Base-by-base conservation (phyloP, 1,140 invertebrate species). In the Druon quercuslanigerum region DNA sequence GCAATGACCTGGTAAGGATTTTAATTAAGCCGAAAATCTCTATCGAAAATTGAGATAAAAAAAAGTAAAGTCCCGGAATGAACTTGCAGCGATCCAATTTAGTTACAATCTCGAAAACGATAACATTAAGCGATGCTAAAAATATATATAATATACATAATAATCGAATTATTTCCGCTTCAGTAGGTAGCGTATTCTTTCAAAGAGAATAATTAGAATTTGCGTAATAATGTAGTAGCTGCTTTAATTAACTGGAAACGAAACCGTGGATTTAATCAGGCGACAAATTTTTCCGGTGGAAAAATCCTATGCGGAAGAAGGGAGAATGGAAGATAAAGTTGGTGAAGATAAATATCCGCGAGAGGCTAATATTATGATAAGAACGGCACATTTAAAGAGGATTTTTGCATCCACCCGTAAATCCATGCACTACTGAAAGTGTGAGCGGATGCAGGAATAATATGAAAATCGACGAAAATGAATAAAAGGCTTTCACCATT, bases 281-380 rank as follows among this genome's bases (percentile, higher is more conserved):
- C 14, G 60, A 13, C n/a, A 66, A 66, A 46, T 66, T 66, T 20
- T 40, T 40, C 33, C 14, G n/a, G 33, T 33, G 60, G 25, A 40
- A 66, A 33, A 66, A 66, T 40, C 20, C 25, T 25, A 25, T 40
- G n/a, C 60, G 8, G 16, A 66, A 66, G 40, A 11, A 66, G 14
- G 2, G 14, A 66, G 33, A 66, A 40, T 66, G 13, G n/a, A 66
- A 6, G 25, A 66, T 14, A 46, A 66, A 33, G 14, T 66, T 66
- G 60, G 40, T n/a, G 16, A n/a, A 40, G 60, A 66, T n/a, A 66
- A 66, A 8, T 40, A 66, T 66, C 14, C 33, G 40, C 60, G 33
- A 33, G 25, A 66, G 25, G 60, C 60, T 66, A 66, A 66, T 66
- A 66, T 66, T 66, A 40, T 66, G 60, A 66, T 66, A 66, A 66